Evolutionary conservation across 1,140 invertebrate genomes (phyloP), one percentile per base, ranked within the genome.

Genomic region (Drosophila punjabiensis): DNA sequence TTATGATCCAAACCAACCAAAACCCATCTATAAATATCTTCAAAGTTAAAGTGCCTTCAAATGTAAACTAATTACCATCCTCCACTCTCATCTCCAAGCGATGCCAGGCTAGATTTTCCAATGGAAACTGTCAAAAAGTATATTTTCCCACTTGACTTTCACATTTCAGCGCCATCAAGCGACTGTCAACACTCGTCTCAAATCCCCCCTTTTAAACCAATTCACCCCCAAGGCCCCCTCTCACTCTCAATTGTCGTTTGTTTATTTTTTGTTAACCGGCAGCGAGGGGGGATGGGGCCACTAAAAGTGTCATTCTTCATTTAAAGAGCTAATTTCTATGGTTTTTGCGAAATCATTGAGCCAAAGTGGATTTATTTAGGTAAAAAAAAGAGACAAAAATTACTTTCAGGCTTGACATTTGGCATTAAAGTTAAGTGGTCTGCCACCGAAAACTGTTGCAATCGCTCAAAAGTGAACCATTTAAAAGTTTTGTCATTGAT

Each of bases 291-390:
- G 32, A 20, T 35, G 63, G 80, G 82, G 62, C 58, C 66, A 48
- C 82, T 86, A 55, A 87, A 87, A 61, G 65, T 88, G 84, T 89
- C 84, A 88, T 67, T 88, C 84, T 88, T 88, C 84, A 89, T 88
- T 84, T 81, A 71, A 69, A 74, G 48, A 79, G 77, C 81, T 88
- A 77, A 88, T 87, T 88, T 84, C 58, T 71, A 81, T 76, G 60
- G 52, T 18, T 81, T 80, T 76, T 61, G 65, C 63, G 43, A 78
- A 78, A 78, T 77, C 76, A 68, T 77, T 5, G 7, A 37, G 37
- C 45, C 48, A 64, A 30, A 35, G 66, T 69, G 68, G 64, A 69
- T 48, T 47, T 71, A 71, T 55, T 70, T 24, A 65, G 30, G 30
- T 74, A 55, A 30, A 43, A 74, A 71, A 69, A 65, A 52, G n/a